phyloP scores from a whole-genome alignment of 2,113 vertebrate genomes.

The Apodemus sylvaticus region DNA sequence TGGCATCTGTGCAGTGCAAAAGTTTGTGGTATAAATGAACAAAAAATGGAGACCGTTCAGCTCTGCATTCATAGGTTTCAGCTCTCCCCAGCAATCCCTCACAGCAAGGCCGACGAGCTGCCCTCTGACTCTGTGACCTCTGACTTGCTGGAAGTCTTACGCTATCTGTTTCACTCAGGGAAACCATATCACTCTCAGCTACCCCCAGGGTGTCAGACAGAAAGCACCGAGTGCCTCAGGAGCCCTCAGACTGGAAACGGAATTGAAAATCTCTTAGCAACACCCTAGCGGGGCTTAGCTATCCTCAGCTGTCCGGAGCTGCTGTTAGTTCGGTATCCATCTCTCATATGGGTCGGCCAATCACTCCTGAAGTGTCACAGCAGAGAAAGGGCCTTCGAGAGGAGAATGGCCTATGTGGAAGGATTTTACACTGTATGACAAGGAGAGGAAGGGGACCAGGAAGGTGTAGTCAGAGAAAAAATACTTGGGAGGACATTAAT shows the following conservation, averaged over 20 bases:
- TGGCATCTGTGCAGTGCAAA: neutral
- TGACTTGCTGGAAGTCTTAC: neutral
- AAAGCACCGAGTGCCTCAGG: conserved; percentile 35
- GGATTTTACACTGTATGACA: neutral
- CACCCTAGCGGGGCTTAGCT: neutral
- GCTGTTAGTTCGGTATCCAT: neutral
- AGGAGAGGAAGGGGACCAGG: neutral
- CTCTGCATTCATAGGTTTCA: neutral
- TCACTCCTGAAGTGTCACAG: neutral
- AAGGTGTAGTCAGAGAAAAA: neutral
- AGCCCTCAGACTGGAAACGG: neutral
- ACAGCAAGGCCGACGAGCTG: neutral
- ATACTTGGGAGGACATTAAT: too few species aligned
- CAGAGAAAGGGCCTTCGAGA: neutral
- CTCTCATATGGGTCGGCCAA: neutral
- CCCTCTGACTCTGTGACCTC: neutral
- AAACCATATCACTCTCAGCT: neutral
- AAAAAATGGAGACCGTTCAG: conserved; percentile 34
- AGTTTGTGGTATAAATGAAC: conserved; percentile 28
- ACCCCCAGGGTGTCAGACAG: neutral
- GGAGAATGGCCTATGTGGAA: neutral
- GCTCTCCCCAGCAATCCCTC: conserved; percentile 16
- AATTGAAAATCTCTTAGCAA: conserved; percentile 41
- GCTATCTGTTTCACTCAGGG: conserved; percentile 28
- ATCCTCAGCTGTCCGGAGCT: neutral